These are phyloP conservation scores for Jaculus jaculus DNA, from an alignment of 2,113 vertebrate genomes.

Conservation along the genomic window DNA sequence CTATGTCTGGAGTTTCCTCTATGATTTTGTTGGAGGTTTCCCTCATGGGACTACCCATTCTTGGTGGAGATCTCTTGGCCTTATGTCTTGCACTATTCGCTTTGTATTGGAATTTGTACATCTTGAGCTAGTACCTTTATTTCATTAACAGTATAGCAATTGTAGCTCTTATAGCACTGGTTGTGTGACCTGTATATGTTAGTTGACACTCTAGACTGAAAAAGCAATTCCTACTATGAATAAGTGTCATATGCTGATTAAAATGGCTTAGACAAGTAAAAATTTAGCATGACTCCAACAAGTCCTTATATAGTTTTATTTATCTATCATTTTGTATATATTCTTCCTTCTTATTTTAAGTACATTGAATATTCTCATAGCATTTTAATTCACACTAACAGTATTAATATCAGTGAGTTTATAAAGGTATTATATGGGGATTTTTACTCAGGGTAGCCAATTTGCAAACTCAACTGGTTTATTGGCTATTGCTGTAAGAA, in stretches of 20 bases:
- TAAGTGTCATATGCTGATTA: neutral
- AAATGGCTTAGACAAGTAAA: neutral
- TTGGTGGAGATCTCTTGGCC: too few relatives aligned
- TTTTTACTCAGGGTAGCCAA: neutral
- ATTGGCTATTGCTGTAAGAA: neutral
- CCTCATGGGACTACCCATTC: too few relatives aligned
- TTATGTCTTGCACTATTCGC: too few relatives aligned
- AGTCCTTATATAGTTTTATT: neutral
- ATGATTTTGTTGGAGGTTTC: too few relatives aligned
- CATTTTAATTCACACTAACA: neutral
- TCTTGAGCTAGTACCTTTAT: too few relatives aligned
- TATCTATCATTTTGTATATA: neutral
- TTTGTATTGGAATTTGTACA: too few relatives aligned
- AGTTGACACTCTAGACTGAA: neutral
- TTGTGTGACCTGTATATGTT: too few relatives aligned
- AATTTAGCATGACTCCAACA: neutral
- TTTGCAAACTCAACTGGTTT: neutral
- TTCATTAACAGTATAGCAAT: too few relatives aligned
- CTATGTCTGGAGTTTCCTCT: too few relatives aligned
- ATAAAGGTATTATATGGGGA: neutral
- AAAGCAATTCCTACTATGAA: neutral
- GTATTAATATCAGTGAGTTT: neutral
- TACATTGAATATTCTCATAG: neutral
- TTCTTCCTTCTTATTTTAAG: slow-evolving; percentile 16
- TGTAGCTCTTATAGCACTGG: too few relatives aligned